Evolutionary conservation across 37 sponge, comb jelly and placozoan species (phyloP), one percentile per base, ranked within the genome.

Genomic region (Spongia lamella): DNA sequence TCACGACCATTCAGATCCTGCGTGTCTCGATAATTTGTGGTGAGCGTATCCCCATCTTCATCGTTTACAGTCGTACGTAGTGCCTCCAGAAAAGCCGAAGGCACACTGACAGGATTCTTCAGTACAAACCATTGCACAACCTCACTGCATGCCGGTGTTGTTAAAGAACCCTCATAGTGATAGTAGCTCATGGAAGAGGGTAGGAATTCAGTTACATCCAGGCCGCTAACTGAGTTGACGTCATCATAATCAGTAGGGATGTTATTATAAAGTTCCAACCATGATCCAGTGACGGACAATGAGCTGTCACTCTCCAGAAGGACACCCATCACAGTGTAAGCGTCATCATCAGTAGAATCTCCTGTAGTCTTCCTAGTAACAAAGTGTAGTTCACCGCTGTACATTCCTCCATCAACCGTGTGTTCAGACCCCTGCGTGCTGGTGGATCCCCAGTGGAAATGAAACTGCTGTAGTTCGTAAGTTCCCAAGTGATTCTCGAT

Each of bases 391-490:
- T 75, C 76, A 4, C 49, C 63, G 16, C 47, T 49, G n/a, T 61
- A 75, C 30, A 61, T 59, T 27, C 21, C 38, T 26, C 76, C 36
- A 31, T 75, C 62, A 29, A 75, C 32, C 38, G 30, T 59, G 50
- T 75, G 76, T 50, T 75, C 76, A 50, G 76, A 75, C 25, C 76
- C 76, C 38, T 75, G 36, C 21, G 21, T 22, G 39, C 31, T 26
- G 30, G 59, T 47, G 38, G 31, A 37, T 59, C 76, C 76, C 76
- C 76, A 75, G 63, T 75, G 76, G 36, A 75, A n/a, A 50, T 75
- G 76, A 58, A 75, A 61, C 37, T 61, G 76, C 62, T 35, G 22
- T 20, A 75, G 21, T 20, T 36, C 43, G 30, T 75, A 75, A 16
- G 76, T 75, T 36, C 76, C 76, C 1, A 43, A 22, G 38, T 75